Evolutionary conservation across 1,140 invertebrate genomes (phyloP), one percentile per base, ranked within the genome.

Genomic region (Drosophila punjabiensis): DNA sequence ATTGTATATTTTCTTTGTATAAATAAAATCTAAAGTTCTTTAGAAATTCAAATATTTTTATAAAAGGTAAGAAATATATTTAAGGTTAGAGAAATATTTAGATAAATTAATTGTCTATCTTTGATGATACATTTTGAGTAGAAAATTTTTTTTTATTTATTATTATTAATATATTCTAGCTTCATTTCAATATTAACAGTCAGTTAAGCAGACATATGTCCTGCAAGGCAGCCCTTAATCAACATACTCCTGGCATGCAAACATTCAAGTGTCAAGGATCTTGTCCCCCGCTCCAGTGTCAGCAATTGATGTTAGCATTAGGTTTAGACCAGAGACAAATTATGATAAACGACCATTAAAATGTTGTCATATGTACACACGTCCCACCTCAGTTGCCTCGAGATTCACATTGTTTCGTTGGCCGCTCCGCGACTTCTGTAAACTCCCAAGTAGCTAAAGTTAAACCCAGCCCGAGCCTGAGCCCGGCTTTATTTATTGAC

Each of bases 331-430:
- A 50, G 59, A 68, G 84, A 83, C 84, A 87, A 87, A 87, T 83
- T 82, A 87, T 90, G 86, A 90, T 90, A 79, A 90, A 90, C 76
- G 79, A 77, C 56, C 69, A 78, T 80, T 90, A 76, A 90, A 90
- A 90, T 90, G 86, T 76, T 85, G 86, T 90, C 86, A 90, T 90
- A 85, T 90, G 86, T 78, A 82, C 66, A 82, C 65, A 86, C 69
- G 68, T 85, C 74, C 70, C 82, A 48, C 50, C 64, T 45, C 45
- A 39, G 56, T 35, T 55, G 60, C 47, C 66, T 63, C 18, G 20
- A 69, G 74, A 58, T 41, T 45, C 60, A 35, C 33, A 59, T 71
- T 58, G 43, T 20, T 61, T 50, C 55, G 37, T 33, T 52, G 48
- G 28, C 56, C 18, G 32, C 18, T 61, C 63, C 35, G 67, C 48